Evolutionary conservation across 2,888 invertebrate genomes (phyloP).

Genomic region (Aleiodes alternator): DNA sequence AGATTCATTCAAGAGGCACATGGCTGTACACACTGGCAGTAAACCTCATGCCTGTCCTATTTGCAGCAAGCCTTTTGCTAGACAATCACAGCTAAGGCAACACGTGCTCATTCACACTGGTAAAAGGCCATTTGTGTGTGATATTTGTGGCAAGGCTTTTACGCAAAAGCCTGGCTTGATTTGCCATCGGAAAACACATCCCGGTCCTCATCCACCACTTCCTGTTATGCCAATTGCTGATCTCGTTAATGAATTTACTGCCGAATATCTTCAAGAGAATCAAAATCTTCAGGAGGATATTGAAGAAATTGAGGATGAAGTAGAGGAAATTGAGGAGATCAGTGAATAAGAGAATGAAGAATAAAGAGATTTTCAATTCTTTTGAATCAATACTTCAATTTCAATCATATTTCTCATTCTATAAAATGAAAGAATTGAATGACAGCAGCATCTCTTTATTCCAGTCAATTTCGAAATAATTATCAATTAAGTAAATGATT

Average conservation of each 20-base stretch:
- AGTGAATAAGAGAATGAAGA: conserved; percentile 29
- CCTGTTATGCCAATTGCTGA: conserved; percentile 74
- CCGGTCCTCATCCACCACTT: conserved; percentile 70
- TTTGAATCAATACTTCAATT: not conserved
- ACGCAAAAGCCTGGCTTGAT: conserved; percentile 73
- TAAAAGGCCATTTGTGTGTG: conserved; percentile 71
- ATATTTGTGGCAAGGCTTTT: conserved; percentile 73
- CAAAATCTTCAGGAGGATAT: not conserved
- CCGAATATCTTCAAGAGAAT: conserved; percentile 42
- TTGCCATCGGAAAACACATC: conserved; percentile 73
- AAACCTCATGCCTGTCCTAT: conserved; percentile 71
- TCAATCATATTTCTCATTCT: not conserved
- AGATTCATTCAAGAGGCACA: conserved; percentile 72
- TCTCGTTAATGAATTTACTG: conserved; percentile 72
- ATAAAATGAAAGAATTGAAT: not conserved
- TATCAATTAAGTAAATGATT: too few species aligned
- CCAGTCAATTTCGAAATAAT: too few species aligned
- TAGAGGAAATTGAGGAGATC: not conserved
- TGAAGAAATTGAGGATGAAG: conserved; percentile 26
- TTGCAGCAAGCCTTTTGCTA: conserved; percentile 71
- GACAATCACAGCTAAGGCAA: conserved; percentile 71
- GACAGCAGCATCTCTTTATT: too few species aligned
- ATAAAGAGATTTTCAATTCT: not conserved
- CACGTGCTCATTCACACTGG: conserved; percentile 73
- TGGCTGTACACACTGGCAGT: conserved; percentile 72